Percentiles rank a stretch among this genome's conserved stretches.
phyloP scores from a whole-genome alignment of 92 coral and sea anemone species.

The Heliopora coerulea region DNA sequence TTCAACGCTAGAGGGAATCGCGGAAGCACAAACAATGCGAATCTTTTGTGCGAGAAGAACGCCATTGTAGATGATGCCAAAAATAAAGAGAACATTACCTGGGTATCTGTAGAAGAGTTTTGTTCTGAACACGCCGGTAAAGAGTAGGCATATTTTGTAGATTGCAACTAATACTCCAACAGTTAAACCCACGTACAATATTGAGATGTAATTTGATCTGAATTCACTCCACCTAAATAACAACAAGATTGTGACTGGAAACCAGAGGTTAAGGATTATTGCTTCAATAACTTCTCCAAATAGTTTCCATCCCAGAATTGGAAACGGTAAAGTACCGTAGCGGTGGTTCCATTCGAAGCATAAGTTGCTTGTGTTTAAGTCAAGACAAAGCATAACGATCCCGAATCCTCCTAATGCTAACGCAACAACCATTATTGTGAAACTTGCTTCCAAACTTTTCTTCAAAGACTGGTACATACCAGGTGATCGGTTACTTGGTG shows the following conservation, averaged over 20 bases:
- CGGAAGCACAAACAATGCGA: neutral
- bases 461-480: too few relatives aligned
- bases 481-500: too few relatives aligned
- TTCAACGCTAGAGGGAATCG: neutral
- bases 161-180: neutral
- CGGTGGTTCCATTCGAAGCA: neutral
- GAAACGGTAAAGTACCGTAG: neutral
- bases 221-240: slow-evolving; percentile 13
- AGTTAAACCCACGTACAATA: neutral
- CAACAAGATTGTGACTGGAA: neutral
- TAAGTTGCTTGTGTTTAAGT: slow-evolving; percentile 1
- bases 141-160: neutral
- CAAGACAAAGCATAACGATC: neutral
- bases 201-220: neutral
- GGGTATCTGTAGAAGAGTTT: neutral
- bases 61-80: neutral
- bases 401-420: neutral
- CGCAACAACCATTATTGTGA: slow-evolving; percentile 3
- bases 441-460: neutral
- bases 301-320: neutral
- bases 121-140: neutral
- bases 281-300: neutral
- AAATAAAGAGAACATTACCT: neutral
- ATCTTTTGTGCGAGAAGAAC: neutral
- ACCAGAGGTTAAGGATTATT: neutral